Base-by-base conservation (phyloP, 2,113 vertebrate genomes). In the Etheostoma cragini region DNA sequence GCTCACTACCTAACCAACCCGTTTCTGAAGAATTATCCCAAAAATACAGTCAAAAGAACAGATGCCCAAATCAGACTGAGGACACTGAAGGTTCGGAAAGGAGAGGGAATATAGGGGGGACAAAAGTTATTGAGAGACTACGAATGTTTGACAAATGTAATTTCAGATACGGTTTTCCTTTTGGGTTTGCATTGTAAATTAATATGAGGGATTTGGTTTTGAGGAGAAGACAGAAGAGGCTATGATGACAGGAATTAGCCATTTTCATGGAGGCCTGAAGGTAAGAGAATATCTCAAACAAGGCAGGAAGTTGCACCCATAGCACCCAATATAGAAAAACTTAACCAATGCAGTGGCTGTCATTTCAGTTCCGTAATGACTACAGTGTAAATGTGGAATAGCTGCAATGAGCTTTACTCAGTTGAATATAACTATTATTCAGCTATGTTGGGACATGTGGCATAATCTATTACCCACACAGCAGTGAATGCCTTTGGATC, bases 401-500 rank as follows among this genome's bases (percentile, higher is more conserved):
- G 46, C 62, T 67, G 72, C 38, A 78, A 22, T 63, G 78, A 22
- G 14, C 80, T 69, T 71, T 2, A 70, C 26, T 57, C 8, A 49
- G 19, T 35, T 74, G 50, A 85, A 82, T 74, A 42, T 17, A 26
- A 53, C 72, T 53, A 66, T 57, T 72, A 52, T 67, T 58, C 53
- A 62, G 67, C 63, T 24, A 12, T 17, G 15, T 24, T 86, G 8
- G 42, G 53, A 74, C 68, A 8, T 75, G 71, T 80, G 50, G 24
- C 67, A 82, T 19, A 22, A 82, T 69, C 67, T 75, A 11, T 58
- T 88, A 84, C 77, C 84, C 50, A 8, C 22, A 38, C 35, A 21
- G 56, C 35, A 21, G 49, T 85, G 81, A 89, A 84, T 72, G 78
- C 47, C 73, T 87, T 68, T 81, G 74, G 42, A 78, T 82, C n/a